Base-by-base conservation (phyloP, 2,888 invertebrate species). In the Saturnia pavonia region DNA sequence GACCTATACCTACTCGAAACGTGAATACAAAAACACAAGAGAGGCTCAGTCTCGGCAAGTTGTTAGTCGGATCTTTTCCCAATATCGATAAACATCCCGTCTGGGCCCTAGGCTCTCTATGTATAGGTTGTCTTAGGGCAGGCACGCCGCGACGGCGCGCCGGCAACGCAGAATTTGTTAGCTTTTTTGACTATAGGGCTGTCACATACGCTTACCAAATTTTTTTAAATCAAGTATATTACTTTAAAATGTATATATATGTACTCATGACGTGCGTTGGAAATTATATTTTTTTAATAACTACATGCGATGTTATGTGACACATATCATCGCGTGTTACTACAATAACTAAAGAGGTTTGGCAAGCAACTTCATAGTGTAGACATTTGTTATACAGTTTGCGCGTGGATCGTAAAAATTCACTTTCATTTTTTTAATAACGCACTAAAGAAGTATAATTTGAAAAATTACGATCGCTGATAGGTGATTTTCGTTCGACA, bases 101-200 rank as follows among this genome's bases (percentile, higher is more conserved):
- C 84, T 68, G 83, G 80, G 86, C 87, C 89, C 90, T 90, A 91
- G 89, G 88, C 85, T 82, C 85, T 80, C 89, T 90, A 88, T 89
- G 86, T 88, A 82, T 89, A 87, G 82, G 89, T 92, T 92, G 91
- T 85, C 88, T 91, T 88, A 92, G 92, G 92, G 91, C 92, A 92
- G 91, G 92, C 89, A 89, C 85, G 85, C 85, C 84, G 88, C 87
- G 80, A 85, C 83, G 82, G 83, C 73, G 82, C 77, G 75, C 72
- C 78, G 65, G 65, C 48, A 69, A 65, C 40, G 65, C 78, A 73
- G 80, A 79, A 85, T 85, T 86, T 84, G 83, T 81, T 81, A 78
- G 81, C 78, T 60, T 84, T 89, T 91, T 91, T 80, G 88, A 84
- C 76, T 74, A 72, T 86, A 92, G 91, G 92, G 91, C 74, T 90